phyloP scores from a whole-genome alignment of 2,888 invertebrate species.

The Andrena chrysosceles region DNA sequence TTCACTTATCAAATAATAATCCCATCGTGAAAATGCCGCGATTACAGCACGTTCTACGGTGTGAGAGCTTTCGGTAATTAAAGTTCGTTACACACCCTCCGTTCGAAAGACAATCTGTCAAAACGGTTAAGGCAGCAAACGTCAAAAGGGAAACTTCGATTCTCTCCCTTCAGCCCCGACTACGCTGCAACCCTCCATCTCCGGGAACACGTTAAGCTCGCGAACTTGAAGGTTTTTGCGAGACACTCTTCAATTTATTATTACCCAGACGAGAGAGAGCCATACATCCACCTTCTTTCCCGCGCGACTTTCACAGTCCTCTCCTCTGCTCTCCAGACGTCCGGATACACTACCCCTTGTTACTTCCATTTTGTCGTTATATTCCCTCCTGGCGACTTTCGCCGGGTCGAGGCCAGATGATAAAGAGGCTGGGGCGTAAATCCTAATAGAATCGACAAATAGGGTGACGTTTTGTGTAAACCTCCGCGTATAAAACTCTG shows the following conservation, averaged over 20 bases:
- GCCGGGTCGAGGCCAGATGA: slow-evolving; percentile 28
- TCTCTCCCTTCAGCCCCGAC: slow-evolving; percentile 19
- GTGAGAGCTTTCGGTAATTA: slow-evolving; percentile 39
- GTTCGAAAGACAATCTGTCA: slow-evolving; percentile 49
- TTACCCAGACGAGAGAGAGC: slow-evolving; percentile 52
- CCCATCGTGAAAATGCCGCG: no score
- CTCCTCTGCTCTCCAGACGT: slow-evolving; percentile 29
- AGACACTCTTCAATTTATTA: slow-evolving; percentile 68
- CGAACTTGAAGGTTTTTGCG: slow-evolving; percentile 62
- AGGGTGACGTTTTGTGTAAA: slow-evolving; percentile 22
- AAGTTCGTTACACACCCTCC: slow-evolving; percentile 27
- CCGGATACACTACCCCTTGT: slow-evolving; percentile 50
- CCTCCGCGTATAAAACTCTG: background rate
- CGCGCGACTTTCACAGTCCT: slow-evolving; percentile 16
- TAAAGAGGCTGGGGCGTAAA: slow-evolving; percentile 24
- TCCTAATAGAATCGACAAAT: slow-evolving; percentile 22
- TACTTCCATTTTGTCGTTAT: slow-evolving; percentile 57
- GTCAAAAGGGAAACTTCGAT: slow-evolving; percentile 62
- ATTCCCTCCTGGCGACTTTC: slow-evolving; percentile 33
- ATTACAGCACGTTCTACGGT: background rate
- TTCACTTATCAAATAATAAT: slow-evolving; percentile 4
- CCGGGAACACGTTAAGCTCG: slow-evolving; percentile 53
- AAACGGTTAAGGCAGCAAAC: slow-evolving; percentile 55
- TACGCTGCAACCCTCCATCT: slow-evolving; percentile 22
- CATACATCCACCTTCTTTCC: slow-evolving; percentile 20